These are phyloP conservation scores for Numenius arquata DNA, from an alignment of 2,113 vertebrate genomes.

Conservation along the genomic window DNA sequence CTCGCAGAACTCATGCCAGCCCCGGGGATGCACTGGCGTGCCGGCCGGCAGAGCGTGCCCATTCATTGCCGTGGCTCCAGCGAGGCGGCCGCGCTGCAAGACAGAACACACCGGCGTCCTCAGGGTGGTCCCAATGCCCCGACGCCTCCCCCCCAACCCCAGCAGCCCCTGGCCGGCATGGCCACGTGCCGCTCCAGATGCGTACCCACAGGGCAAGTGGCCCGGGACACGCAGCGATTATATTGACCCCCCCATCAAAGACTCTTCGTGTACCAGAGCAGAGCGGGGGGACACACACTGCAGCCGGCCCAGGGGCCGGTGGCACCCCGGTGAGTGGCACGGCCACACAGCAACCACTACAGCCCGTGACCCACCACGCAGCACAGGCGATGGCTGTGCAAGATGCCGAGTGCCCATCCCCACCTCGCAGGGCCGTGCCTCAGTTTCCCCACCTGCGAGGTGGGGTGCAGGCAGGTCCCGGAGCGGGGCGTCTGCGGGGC, in stretches of 20 bases:
- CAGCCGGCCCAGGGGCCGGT: rapidly evolving
- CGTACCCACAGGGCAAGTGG: rapidly evolving
- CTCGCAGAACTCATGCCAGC: slow-evolving; percentile 98
- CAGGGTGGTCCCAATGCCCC: neutral
- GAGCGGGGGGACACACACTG: neutral
- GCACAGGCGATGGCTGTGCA: neutral
- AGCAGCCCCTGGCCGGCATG: rapidly evolving
- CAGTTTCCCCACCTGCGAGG: slow-evolving; percentile 30
- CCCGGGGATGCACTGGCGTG: slow-evolving; percentile 75
- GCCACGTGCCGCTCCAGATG: rapidly evolving
- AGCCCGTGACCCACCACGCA: neutral
- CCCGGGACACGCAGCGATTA: rapidly evolving
- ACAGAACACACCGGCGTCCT: neutral
- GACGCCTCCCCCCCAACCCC: rapidly evolving
- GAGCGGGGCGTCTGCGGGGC: neutral
- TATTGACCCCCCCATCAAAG: rapidly evolving
- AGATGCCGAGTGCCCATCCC: neutral
- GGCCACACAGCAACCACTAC: rapidly evolving
- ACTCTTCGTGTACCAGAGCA: neutral
- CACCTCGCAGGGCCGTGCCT: neutral
- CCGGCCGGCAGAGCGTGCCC: slow-evolving; percentile 81
- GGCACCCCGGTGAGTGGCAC: rapidly evolving
- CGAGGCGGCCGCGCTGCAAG: slow-evolving; percentile 79
- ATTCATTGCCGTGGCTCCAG: slow-evolving; percentile 92
- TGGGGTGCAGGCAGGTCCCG: neutral